Evolutionary conservation across 2,113 vertebrate species (phyloP), one percentile per base, ranked within the genome.

Genomic region (Gasterosteus nipponicus): DNA sequence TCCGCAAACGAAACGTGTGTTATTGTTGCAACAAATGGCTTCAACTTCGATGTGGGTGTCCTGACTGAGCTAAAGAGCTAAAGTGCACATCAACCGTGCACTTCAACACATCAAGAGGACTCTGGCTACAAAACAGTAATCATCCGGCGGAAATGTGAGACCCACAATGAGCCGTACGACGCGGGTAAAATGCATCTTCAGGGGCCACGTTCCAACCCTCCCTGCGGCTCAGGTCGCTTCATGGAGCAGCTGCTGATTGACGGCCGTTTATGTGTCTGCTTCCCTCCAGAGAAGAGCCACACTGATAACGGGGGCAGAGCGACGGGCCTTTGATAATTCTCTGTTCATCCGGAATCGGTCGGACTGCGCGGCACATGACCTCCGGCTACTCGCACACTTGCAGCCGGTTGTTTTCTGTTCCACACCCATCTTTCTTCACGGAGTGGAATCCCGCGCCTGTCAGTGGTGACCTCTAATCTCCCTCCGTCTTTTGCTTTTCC

Each of bases 401-500:
- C 62, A 61, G 62, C 57, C 66, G 80, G 73, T 87, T 87, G 41
- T 82, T 85, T 69, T 53, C 14, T 73, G 3, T 61, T 81, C 81
- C 73, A 80, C 79, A 0, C 73, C 84, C 81, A 59, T 67, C 53
- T 67, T 35, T 57, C 65, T 82, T 79, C 74, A 73, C 68, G 7
- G 44, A 60, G 74, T 73, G 57, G 82, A 81, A 83, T 75, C 70
- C 62, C 16, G 10, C 9, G 76, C 58, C 79, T 47, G 81, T 82
- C 84, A 57, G 66, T 8, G 57, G 62, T 81, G 85, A 91, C 87
- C 86, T 90, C 84, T 84, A 83, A 84, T 90, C 88, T 83, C 63
- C 49, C 77, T 83, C 75, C 76, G 84, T 87, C 86, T 85, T 65
- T 71, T 75, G 51, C 69, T 82, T 84, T 80, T 71, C 68, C 56